phyloP scores from a whole-genome alignment of 2,888 invertebrate genomes.

The Megalurothrips usitatus region DNA sequence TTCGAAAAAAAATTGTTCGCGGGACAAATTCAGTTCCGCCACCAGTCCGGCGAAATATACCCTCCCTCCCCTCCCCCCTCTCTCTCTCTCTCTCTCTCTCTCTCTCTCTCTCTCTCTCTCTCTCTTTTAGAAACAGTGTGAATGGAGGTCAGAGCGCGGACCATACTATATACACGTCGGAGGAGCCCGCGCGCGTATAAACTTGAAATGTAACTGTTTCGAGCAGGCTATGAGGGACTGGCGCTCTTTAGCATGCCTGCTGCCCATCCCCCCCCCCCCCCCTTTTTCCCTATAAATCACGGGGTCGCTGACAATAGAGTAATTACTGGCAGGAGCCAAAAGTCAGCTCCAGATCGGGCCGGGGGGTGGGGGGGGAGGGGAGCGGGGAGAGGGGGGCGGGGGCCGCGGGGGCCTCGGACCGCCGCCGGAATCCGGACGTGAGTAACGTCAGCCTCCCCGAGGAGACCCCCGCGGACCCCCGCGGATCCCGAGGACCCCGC shows the following conservation, averaged over 20 bases:
- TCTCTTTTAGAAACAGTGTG: background rate
- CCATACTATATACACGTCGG: background rate
- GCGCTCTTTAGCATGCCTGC: background rate
- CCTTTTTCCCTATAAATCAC: slow-evolving; percentile 5
- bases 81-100: background rate
- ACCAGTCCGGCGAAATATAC: background rate
- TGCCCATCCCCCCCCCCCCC: background rate
- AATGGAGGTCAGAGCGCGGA: background rate
- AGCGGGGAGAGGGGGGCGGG: background rate
- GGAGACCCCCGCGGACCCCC: no score
- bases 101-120: background rate
- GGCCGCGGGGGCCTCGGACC: background rate
- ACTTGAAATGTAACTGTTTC: slow-evolving; percentile 11
- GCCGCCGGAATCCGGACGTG: no score
- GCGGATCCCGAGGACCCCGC: no score
- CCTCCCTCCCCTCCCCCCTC: background rate
- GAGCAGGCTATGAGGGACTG: background rate
- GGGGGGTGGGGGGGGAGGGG: background rate
- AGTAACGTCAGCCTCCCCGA: no score
- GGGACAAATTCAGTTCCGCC: no score
- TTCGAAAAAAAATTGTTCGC: no score
- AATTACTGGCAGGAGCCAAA: slow-evolving; percentile 22
- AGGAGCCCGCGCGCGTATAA: background rate
- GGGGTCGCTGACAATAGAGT: slow-evolving; percentile 5
- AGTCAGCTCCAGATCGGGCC: background rate